These are phyloP conservation scores for Carassius auratus DNA, from an alignment of 2,113 vertebrate genomes.

Conservation along the genomic window DNA sequence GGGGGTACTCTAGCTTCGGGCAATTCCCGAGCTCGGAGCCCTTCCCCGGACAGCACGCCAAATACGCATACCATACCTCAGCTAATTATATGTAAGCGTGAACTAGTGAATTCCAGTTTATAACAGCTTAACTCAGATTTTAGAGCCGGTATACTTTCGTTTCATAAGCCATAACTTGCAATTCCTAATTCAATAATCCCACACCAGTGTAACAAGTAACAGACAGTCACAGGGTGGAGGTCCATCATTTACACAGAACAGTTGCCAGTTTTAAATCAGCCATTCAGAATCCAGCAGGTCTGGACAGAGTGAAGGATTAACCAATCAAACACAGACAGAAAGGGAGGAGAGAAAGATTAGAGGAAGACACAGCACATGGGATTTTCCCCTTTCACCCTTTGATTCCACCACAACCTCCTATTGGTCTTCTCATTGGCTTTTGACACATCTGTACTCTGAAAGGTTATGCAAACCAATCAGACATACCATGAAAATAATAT, in stretches of 20 bases:
- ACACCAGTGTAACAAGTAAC: background rate
- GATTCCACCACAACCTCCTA: background rate
- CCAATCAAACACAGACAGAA: slow-evolving; percentile 43
- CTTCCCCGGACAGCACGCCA: too few relatives aligned
- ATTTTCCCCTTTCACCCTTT: slow-evolving; percentile 7
- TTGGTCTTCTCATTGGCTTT: background rate
- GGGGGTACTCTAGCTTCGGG: too few relatives aligned
- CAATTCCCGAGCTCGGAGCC: too few relatives aligned
- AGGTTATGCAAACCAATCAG: too few relatives aligned
- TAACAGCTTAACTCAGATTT: background rate
- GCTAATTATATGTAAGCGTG: too few relatives aligned
- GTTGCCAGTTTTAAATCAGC: slow-evolving; percentile 6
- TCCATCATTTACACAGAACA: slow-evolving; percentile 2
- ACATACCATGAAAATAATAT: too few relatives aligned
- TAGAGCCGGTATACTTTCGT: background rate
- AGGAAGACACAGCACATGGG: background rate
- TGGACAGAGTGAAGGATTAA: slow-evolving; percentile 50
- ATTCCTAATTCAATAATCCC: background rate
- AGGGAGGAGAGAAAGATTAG: slow-evolving; percentile 44
- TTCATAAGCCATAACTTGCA: background rate
- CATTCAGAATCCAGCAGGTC: slow-evolving; percentile 45
- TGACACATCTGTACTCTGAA: too few relatives aligned
- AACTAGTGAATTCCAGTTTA: too few relatives aligned
- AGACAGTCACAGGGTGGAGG: background rate
- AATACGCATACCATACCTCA: too few relatives aligned